Base-by-base conservation (phyloP, 2,113 vertebrate genomes). In the Tapirus terrestris region DNA sequence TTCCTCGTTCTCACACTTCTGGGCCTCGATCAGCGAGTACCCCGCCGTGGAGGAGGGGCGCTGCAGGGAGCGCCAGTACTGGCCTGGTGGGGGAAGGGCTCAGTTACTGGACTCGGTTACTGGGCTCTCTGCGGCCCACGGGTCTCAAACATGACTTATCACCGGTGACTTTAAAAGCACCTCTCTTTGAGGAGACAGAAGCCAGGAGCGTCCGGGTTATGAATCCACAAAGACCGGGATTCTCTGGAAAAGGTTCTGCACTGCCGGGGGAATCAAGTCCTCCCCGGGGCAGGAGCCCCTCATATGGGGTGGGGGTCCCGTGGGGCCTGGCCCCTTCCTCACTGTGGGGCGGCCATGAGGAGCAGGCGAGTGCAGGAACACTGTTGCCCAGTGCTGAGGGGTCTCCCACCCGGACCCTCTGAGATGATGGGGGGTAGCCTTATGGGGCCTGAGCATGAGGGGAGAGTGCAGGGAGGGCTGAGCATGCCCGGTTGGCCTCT, bases 1-100 rank as follows among this genome's bases (percentile, higher is more conserved):
- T 94, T 99, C 99, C 82, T 99, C 99, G 0, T 98, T 99, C 97
- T 99, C 99, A 0, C 99, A 99, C 91, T 98, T 99, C 97, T 99
- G 99, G 0, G 99, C 99, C 98, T 99, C 99, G 0, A 99, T 98
- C 98, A 99, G 96, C 2, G 99, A 99, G 97, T 99, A 99, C 0
- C 99, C 99, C 51, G 99, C 98, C 0, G 99, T 99, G 86, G 99
- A 99, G 91, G 99, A 97, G 0, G 98, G 98, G 33, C 99, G 99
- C 92, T 99, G 99, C 72, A 99, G 99, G 20, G 99, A 99, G 94
- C 99, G 99, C 99, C 99, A 99, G 97, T 99, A 99, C 97, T 99
- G 99, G 99, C 99, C 99, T 96, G 51, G 43, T 0, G 48, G 29
- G 63, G 20, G 63, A 12, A 0, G 18, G 2, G 13, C 86, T 33